These are phyloP conservation scores for Acanthis flammea DNA, from an alignment of 2,797 vertebrate species.

Conservation along the genomic window DNA sequence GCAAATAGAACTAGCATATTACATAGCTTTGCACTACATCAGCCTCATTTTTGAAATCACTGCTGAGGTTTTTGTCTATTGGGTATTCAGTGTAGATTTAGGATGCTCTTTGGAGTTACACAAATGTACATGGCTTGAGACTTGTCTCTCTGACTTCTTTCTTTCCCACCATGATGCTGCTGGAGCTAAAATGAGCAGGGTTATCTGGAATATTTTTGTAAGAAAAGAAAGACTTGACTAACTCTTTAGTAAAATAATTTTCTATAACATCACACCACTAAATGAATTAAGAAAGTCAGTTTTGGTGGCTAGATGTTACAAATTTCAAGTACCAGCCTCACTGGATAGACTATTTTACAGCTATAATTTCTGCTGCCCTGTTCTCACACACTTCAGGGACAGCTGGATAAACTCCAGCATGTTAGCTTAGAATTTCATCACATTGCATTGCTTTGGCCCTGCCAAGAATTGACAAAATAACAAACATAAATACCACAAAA, in stretches of 20 bases:
- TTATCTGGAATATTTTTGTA: neutral
- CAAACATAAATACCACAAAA: neutral
- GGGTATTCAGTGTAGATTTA: neutral
- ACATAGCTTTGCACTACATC: neutral
- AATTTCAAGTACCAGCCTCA: neutral
- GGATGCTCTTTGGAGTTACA: neutral
- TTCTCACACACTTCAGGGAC: neutral
- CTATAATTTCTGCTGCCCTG: neutral
- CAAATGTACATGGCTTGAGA: neutral
- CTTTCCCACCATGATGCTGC: neutral
- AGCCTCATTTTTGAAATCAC: neutral
- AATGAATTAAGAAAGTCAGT: neutral
- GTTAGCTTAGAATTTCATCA: neutral
- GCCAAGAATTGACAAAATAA: neutral
- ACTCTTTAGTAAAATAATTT: neutral
- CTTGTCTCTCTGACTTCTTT: neutral
- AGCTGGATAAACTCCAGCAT: neutral
- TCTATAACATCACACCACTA: neutral
- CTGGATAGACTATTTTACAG: neutral
- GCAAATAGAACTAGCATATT: neutral
- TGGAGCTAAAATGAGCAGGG: neutral
- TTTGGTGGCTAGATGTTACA: neutral
- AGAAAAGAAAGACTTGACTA: neutral
- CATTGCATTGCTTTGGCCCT: neutral
- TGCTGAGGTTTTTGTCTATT: neutral